Evolutionary conservation across 2,888 invertebrate genomes (phyloP), one percentile per base, ranked within the genome.

Genomic region (Amphipyra tragopoginis): DNA sequence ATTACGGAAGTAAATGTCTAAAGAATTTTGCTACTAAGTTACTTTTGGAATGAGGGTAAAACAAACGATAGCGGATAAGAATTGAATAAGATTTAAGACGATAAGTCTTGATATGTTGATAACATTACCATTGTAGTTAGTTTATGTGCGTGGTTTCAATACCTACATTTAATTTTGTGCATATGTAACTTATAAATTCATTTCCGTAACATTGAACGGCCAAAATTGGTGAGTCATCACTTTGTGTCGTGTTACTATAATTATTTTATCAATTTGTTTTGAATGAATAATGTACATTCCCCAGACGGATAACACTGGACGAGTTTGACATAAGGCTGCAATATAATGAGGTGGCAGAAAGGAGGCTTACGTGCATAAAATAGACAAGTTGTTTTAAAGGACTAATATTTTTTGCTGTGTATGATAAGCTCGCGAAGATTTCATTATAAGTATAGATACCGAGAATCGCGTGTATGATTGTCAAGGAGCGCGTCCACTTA

Each of bases 381-480:
- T 21, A 1, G 21, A 21, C 21, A 21, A 21, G 21, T 21, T 21
- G 21, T 21, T 21, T 21, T 21, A 2, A 21, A 21, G 21, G 36
- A 36, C 36, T 10, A 15, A 49, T 53, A 42, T 40, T 13, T 50
- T 42, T 47, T 10, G 14, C 11, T n/a, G 15, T 49, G 5, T 10
- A n/a, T 34, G 29, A 56, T 56, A 50, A 50, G 40, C 51, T 51
- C 42, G 56, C 48, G 21, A 38, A 36, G 14, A 53, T 67, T 57
- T 54, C 57, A 74, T 73, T 50, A 53, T 51, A 51, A 47, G 36
- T 63, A 14, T 21, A 43, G 55, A 64, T 64, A 69, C 55, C 75
- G 56, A 64, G 76, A 68, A 75, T 60, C 75, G 69, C 64, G 65
- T 58, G 75, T 72, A 66, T 57, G 63, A 72, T 47, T 47, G 75